These are phyloP conservation scores for Lepetodrilus schrolli DNA, from an alignment of 2,888 invertebrate species.

Conservation along the genomic window DNA sequence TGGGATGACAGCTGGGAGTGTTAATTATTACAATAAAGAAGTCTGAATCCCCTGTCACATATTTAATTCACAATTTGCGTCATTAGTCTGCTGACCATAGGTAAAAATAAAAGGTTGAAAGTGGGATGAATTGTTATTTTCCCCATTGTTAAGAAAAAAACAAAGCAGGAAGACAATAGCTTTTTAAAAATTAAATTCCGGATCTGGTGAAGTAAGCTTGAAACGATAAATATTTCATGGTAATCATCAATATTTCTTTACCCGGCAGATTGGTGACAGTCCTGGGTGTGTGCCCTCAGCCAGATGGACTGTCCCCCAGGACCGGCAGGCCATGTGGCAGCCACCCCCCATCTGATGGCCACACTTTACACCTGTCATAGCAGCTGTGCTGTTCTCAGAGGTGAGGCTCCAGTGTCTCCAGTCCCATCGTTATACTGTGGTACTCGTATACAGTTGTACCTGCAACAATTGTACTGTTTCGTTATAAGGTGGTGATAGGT, in stretches of 20 bases:
- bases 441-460: too few relatives aligned
- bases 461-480: too few relatives aligned
- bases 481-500: too few relatives aligned
- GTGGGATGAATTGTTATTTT: background rate
- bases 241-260: slow-evolving; percentile 23
- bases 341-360: background rate
- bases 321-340: slow-evolving; percentile 5
- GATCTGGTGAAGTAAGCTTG: background rate
- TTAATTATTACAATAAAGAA: background rate
- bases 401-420: too few relatives aligned
- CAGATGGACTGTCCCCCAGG: slow-evolving; percentile 16
- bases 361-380: background rate
- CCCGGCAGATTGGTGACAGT: background rate
- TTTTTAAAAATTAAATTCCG: background rate
- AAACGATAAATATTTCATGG: slow-evolving; percentile 22
- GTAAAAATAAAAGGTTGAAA: background rate
- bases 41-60: background rate
- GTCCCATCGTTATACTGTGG: too few relatives aligned
- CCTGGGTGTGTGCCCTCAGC: background rate
- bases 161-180: background rate
- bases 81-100: background rate
- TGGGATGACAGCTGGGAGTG: background rate
- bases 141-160: background rate
- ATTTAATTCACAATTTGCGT: background rate
- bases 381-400: background rate